Evolutionary conservation across 2,113 vertebrate genomes (phyloP).

Genomic region (Falcunculus frontatus): DNA sequence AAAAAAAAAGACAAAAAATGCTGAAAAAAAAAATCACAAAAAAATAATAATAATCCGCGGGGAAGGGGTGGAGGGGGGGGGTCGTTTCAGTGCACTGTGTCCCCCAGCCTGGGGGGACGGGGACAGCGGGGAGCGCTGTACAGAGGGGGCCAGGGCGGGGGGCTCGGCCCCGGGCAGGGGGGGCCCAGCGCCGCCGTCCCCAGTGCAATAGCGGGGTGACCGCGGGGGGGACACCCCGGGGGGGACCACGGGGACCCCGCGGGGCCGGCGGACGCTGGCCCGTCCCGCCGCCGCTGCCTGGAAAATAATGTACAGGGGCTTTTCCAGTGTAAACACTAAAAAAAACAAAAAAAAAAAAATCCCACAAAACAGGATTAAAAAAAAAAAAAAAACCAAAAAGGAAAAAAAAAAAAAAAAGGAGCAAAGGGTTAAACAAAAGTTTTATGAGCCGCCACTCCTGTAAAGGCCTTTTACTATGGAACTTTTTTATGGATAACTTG

Average conservation of each 20-base stretch:
- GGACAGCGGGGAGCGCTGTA: too few species aligned
- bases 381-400: background rate
- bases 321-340: conserved; percentile 74
- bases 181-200: too few species aligned
- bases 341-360: background rate
- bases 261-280: background rate
- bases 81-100: too few species aligned
- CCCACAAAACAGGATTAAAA: background rate
- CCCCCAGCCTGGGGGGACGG: too few species aligned
- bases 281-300: background rate
- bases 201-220: too few species aligned
- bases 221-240: too few species aligned
- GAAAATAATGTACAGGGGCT: conserved; percentile 78
- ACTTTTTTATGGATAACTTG: conserved; percentile 81
- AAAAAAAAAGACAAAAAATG: too few species aligned
- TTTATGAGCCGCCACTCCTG: conserved; percentile 80
- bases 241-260: background rate
- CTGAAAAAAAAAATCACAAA: too few species aligned
- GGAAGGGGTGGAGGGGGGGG: too few species aligned
- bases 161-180: too few species aligned
- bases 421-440: conserved; percentile 54
- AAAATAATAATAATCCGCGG: too few species aligned
- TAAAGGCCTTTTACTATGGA: conserved; percentile 84
- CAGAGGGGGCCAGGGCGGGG: too few species aligned
- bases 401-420: background rate